Base-by-base conservation (phyloP, 1,140 invertebrate species). In the Zaprionus taronus region DNA sequence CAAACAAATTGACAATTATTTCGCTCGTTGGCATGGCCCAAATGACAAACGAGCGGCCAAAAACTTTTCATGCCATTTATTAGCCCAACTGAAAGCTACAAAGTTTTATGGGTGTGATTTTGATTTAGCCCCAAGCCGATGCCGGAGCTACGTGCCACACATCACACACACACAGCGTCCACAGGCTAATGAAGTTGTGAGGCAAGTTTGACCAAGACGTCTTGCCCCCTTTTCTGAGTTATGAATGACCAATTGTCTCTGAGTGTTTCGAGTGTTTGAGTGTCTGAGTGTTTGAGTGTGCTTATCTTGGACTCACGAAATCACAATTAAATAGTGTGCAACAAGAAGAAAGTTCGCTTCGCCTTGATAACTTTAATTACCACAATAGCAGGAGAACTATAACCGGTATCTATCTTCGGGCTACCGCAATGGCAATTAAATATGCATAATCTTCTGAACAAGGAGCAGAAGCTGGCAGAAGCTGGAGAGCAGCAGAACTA, bases 1-100 rank as follows among this genome's bases (percentile, higher is more conserved):
- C 81, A 72, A 83, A 83, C 78, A 68, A 84, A 84, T 84, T 84
- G 82, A 84, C 82, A 84, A 84, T 84, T 84, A 83, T 83, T 77
- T 76, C 73, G 68, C 70, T 66, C 62, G 70, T 68, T 68, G 56
- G 61, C 51, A 34, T 11, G 64, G 55, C 41, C 49, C 24, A 49
- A 84, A 83, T 80, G 81, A 83, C 81, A 83, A 83, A 83, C 82
- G 81, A 83, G 81, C 77, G 58, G 44, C 60, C 73, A 68, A 61
- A 83, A 83, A 82, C 65, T 83, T 83, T 83, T 62, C 81, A 67
- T 80, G 69, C 81, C 81, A 83, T 83, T 83, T 84, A 83, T 83
- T 83, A 83, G 81, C 20, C 47, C 47, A 51, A 51, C 47, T 22
- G 47, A 51, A 51, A 51, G 47, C 81, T 74, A 24, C 69, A 56